phyloP scores from a whole-genome alignment of 2,797 vertebrate species.

The Pseudochirops corinnae region DNA sequence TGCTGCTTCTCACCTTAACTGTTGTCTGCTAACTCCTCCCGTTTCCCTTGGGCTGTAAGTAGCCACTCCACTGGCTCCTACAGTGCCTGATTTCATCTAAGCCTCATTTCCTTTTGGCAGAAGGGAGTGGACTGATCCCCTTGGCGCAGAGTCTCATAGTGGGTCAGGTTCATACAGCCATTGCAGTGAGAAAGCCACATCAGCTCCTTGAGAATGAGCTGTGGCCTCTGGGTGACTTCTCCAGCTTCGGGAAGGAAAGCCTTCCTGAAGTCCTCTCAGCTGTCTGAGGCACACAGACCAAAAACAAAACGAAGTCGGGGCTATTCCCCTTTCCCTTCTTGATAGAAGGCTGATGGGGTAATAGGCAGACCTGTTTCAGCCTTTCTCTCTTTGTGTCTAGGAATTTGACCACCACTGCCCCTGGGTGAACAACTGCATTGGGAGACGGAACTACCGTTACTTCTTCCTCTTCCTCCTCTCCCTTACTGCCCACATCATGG shows the following conservation, averaged over 20 bases:
- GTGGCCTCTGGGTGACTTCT: constrained; percentile 25
- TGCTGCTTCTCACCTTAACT: background rate
- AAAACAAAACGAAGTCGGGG: background rate
- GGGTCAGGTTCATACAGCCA: background rate
- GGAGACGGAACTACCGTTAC: constrained; percentile 97
- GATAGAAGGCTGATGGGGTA: background rate
- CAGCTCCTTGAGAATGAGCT: constrained; percentile 2
- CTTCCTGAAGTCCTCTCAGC: constrained; percentile 17
- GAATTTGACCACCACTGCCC: constrained; percentile 99
- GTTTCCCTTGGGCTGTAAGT: constrained; percentile 4
- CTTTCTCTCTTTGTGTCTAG: constrained; percentile 82
- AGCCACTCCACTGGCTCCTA: background rate
- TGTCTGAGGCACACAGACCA: background rate
- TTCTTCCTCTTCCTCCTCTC: constrained; percentile 99
- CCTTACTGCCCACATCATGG: constrained; percentile 95
- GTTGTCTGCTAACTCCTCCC: background rate
- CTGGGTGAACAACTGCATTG: constrained; percentile 99
- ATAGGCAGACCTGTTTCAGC: constrained; percentile 18
- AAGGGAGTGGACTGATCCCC: background rate
- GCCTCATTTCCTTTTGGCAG: constrained; percentile 38
- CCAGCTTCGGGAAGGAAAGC: background rate
- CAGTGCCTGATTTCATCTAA: background rate
- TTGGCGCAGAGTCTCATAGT: constrained; percentile 14
- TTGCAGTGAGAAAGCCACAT: background rate
- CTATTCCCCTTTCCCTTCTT: constrained; percentile 8